Conservation (phyloP, 2,888 invertebrate species). For the Empis stercorea region DNA sequence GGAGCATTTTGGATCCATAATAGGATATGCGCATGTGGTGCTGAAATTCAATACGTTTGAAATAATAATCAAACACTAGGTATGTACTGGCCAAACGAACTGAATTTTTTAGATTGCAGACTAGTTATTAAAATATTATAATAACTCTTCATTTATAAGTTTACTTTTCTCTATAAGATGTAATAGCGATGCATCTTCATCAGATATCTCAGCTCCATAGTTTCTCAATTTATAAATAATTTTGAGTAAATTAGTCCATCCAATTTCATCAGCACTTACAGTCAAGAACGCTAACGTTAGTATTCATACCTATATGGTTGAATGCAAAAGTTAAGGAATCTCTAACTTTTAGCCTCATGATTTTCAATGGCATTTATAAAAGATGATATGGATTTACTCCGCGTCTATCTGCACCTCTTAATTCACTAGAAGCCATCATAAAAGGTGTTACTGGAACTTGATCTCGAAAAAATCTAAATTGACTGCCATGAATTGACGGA, state of each 20-base stretch:
- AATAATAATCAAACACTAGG: slow-evolving; percentile 13
- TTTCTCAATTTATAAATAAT: slow-evolving; percentile 21
- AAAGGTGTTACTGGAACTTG: slow-evolving; percentile 12
- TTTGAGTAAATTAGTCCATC: slow-evolving; percentile 24
- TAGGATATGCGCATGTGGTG: slow-evolving; percentile 29
- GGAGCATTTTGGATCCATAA: slow-evolving; percentile 30
- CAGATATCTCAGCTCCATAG: background rate
- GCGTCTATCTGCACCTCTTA: slow-evolving; percentile 18
- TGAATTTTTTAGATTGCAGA: slow-evolving; percentile 7
- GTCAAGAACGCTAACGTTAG: slow-evolving; percentile 25
- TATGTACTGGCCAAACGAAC: slow-evolving; percentile 11
- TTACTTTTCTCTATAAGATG: slow-evolving; percentile 6
- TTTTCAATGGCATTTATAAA: slow-evolving; percentile 32
- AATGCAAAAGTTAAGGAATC: slow-evolving; percentile 12
- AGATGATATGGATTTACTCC: slow-evolving; percentile 24
- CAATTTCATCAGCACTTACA: slow-evolving; percentile 31
- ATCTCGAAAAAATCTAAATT: slow-evolving; percentile 20
- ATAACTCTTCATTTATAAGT: slow-evolving; percentile 19
- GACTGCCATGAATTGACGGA: slow-evolving; percentile 29
- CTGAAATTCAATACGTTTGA: slow-evolving; percentile 30
- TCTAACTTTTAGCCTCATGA: slow-evolving; percentile 18
- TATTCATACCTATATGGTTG: slow-evolving; percentile 18
- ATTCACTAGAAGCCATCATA: slow-evolving; percentile 14
- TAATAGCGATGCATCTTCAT: background rate
- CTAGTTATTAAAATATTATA: slow-evolving; percentile 2